Conservation (phyloP, 2,888 invertebrate species). For the Platerodrilus igneus region DNA sequence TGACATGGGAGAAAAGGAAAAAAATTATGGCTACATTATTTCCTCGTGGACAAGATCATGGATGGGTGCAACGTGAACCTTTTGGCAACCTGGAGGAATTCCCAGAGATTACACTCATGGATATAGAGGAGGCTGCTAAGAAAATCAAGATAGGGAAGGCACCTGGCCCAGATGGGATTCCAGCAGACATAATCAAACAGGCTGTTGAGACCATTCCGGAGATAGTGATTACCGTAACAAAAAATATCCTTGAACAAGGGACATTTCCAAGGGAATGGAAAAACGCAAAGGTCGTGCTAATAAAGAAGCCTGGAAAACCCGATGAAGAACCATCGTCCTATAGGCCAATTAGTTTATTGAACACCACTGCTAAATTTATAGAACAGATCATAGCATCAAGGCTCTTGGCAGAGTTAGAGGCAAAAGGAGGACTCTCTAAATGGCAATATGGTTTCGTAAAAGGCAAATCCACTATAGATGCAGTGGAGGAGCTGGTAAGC, state of each 20-base stretch:
- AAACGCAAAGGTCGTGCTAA: background rate
- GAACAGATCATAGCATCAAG: too few species aligned
- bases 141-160: constrained; percentile 9
- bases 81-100: background rate
- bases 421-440: constrained; percentile 3
- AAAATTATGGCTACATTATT: constrained; percentile 1
- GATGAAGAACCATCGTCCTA: background rate
- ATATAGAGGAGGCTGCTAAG: background rate
- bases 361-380: too few species aligned
- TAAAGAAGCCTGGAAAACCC: background rate
- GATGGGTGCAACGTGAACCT: background rate
- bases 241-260: too few species aligned
- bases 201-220: background rate
- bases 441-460: constrained; percentile 12
- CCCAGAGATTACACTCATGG: background rate
- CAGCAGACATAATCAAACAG: constrained; percentile 4
- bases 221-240: constrained; percentile 1
- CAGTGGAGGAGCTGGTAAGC: too few species aligned
- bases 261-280: too few species aligned
- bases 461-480: background rate
- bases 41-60: constrained; percentile 4
- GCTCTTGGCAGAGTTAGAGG: too few species aligned
- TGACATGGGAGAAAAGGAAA: background rate
- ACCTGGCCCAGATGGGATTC: constrained; percentile 7
- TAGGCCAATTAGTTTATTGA: constrained; percentile 1